Evolutionary conservation across 92 coral and sea anemone genomes (phyloP), one percentile per base, ranked within the genome.

Genomic region (Zoanthus sociatus): DNA sequence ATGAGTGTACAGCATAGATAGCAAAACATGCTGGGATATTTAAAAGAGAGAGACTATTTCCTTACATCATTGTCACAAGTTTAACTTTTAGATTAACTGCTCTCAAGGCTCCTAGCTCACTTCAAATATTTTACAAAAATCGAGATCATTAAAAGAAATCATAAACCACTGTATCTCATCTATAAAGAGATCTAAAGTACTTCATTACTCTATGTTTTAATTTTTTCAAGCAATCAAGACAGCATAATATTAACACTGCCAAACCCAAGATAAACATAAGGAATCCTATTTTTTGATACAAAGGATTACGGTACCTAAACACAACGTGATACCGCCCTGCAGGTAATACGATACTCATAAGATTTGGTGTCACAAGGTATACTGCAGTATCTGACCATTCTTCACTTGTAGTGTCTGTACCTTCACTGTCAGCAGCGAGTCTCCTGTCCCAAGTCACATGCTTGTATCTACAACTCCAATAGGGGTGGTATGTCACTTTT

Each of bases 401-500:
- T 48, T 83, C 86, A 53, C 86, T 70, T 5, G 79, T 90, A 47
- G 89, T 73, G 78, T 77, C 88, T 55, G 97, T 48, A 58, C 20
- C 64, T 14, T 67, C 50, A 13, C 42, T 37, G 42, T 37, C 42
- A 37, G 42, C 42, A 37, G 42, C 4, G 42, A 37, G 42, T 37
- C 42, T 37, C 42, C 1, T 56, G 8, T 51, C 70, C 1, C 54
- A 77, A 16, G 83, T 32, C 37, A 76, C 89, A 11, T 74, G 58
- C 51, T 91, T 71, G 71, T 83, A 87, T 33, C 89, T 77, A 71
- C 97, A 94, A 54, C 87, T 87, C 97, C 97, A 94, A 86, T 73
- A 94, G 0, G 97, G 97, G 68, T 94, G 97, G 68, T 92, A 94
- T 5, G 95, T 90, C 64, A 90, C 97, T 90, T 94, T 94, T 5